A percentile compares a stretch with the other conserved stretches of the same genome.
These are phyloP conservation scores for Mus musculus DNA, from an alignment of 2,113 vertebrate species.

Conservation along the genomic window GRCm39 chr3:61040501-61041000, in stretches of 20 bases:
- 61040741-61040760: not conserved
- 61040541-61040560: not conserved
- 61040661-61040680: not conserved
- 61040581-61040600: not conserved
- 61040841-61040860: not conserved
- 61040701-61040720: not conserved
- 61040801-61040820: not conserved
- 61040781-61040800: not conserved
- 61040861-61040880: not conserved
- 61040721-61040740: not conserved
- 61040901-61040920: no score
- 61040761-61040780: not conserved
- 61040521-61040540: not conserved
- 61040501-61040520: no score
- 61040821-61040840: not conserved
- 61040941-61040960: not conserved
- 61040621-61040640: conserved; percentile 31
- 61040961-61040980: not conserved
- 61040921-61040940: rapidly evolving
- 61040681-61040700: not conserved
- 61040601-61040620: not conserved
- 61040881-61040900: not conserved
- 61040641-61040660: not conserved
- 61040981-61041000: rapidly evolving
- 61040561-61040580: not conserved